Base-by-base conservation (phyloP, 2,888 invertebrate genomes). In the Sphaerophoria taeniata region DNA sequence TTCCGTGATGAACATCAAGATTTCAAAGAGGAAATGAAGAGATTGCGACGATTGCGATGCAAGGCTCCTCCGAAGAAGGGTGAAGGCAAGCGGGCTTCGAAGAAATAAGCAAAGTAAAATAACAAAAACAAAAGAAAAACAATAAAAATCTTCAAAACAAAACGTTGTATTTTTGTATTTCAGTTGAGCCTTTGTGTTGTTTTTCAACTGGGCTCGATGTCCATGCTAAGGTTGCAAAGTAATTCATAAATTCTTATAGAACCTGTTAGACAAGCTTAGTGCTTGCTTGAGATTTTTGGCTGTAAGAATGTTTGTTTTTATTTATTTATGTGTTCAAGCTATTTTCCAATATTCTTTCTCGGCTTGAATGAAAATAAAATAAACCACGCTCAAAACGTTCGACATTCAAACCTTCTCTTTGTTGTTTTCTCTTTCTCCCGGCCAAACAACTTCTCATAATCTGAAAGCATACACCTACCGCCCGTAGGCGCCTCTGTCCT, bases 1-100 rank as follows among this genome's bases (percentile, higher is more conserved):
- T 97, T 93, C 91, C 94, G 97, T 78, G 97, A 98, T 89, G 98
- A 98, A 90, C 98, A 98, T 92, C 94, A 95, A 90, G 98, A 98
- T 92, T 98, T 97, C 90, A 95, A 95, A 88, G 97, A 98, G 65
- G 98, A 98, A 92, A 97, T 97, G 95, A 94, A 94, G 87, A 93
- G 97, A 76, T 92, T 97, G 88, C 93, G 96, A 75, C 95, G 94
- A 76, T 93, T 98, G 14, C 93, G 97, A 76, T 98, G 98, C 9
- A 98, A 97, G 91, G 94, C 93, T 1, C 93, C 94, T 79, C 93
- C 94, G 63, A 93, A 93, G 77, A 92, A 93, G 69, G 93, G 93
- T 33, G 92, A 92, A 88, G 93, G 93, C 75, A 92, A 91, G 87
- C 89, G 91, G 31, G 89, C 90, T 4, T 88, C 89, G 5, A 92